Base-by-base conservation (phyloP, 2,888 invertebrate genomes). In the Mythimna lalbum region DNA sequence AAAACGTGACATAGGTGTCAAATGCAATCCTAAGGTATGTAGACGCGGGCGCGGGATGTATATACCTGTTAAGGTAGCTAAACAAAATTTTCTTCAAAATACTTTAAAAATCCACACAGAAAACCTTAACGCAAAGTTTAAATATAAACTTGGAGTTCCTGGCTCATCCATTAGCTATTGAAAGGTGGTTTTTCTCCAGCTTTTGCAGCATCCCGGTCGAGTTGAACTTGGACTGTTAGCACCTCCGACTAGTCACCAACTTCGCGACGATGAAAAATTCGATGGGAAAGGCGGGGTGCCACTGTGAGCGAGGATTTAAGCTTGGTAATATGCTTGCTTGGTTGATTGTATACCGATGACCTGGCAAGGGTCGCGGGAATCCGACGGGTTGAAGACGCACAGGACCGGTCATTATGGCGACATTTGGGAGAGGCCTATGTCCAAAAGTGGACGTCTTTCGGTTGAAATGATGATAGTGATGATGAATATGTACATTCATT, bases 211-310 rank as follows among this genome's bases (percentile, higher is more conserved):
- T 81, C 78, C 79, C 78, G 77, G 78, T 82, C 67, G 86, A 89
- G 87, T 76, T 67, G 81, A 89, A 89, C 88, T 90, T 88, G 81
- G 88, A 86, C 91, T 89, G 90, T 91, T 92, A 91, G 78, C 90
- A 90, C 90, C 88, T 89, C 76, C 81, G 85, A 86, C 84, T 82
- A 81, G 71, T 81, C 77, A 49, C 64, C 80, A 86, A 88, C 84
- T 87, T 82, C 60, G 72, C 52, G 80, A 70, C 88, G 90, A 90
- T 93, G 93, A 94, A 94, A 94, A 94, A 94, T 93, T 92, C 89
- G 91, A 92, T 90, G 69, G 19, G 17, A 2, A n/a, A 65, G 50
- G 56, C 17, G 14, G 31, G 71, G 86, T 69, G 5, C 0, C 1
- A 61, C 4, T 72, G 73, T 19, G 0, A 80, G 85, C 80, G 84